Evolutionary conservation across 2,888 invertebrate species (phyloP).

Genomic region (Nebria salina): DNA sequence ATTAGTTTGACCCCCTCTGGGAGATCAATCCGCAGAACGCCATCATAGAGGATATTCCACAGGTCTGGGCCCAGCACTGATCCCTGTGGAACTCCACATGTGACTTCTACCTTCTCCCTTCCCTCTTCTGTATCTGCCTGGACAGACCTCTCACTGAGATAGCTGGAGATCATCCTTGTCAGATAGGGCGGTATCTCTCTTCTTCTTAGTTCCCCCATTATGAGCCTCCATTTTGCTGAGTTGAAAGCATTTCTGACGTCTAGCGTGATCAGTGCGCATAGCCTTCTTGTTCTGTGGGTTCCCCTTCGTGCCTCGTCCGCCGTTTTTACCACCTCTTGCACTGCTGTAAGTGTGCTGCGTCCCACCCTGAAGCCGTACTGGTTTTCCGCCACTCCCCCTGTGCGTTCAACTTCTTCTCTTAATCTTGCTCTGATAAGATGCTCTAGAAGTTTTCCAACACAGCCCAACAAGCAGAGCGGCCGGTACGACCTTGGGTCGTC

Average conservation of each 20-base stretch:
- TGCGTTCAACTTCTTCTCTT: no score
- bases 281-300: not conserved
- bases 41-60: conserved; percentile 2
- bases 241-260: conserved; percentile 26
- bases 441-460: no score
- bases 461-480: no score
- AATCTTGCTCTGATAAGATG: no score
- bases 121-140: not conserved
- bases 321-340: not conserved
- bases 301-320: not conserved
- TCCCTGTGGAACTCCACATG: conserved; percentile 8
- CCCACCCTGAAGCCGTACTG: conserved; percentile 1
- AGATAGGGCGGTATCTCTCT: not conserved
- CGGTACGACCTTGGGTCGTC: no score
- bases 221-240: conserved; percentile 1
- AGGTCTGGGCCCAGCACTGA: not conserved
- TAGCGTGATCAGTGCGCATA: conserved; percentile 13
- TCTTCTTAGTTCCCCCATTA: not conserved
- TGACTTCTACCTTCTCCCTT: not conserved
- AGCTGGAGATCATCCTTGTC: not conserved
- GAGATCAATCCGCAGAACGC: not conserved
- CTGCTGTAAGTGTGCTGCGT: not conserved
- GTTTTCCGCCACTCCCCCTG: not conserved
- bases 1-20: no score
- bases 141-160: not conserved